phyloP scores from a whole-genome alignment of 2,797 vertebrate species.

The Mycteria americana region DNA sequence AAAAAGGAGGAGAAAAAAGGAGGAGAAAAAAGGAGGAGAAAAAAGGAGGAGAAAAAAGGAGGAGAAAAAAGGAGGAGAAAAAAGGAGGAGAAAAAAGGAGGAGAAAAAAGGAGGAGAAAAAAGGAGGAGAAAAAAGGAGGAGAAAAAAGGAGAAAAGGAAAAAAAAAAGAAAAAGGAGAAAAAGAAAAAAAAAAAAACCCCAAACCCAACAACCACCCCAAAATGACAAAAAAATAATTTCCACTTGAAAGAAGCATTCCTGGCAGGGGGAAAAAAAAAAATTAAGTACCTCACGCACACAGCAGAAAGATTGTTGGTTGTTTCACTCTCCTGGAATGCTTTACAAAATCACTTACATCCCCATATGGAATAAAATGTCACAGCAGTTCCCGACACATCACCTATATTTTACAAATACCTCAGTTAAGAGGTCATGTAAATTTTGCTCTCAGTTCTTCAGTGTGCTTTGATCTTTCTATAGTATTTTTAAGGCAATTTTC shows the following conservation, averaged over 20 bases:
- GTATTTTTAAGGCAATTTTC: not conserved
- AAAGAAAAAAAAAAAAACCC: not conserved
- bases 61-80: too few relatives aligned
- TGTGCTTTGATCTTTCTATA: not conserved
- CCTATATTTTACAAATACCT: constrained; percentile 35
- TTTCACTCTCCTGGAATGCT: constrained; percentile 40
- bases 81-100: too few relatives aligned
- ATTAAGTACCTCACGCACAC: not conserved
- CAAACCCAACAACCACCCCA: not conserved
- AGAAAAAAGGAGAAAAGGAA: too few relatives aligned
- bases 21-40: too few relatives aligned
- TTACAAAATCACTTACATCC: constrained; percentile 33
- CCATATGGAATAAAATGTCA: constrained; percentile 15
- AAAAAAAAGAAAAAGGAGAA: not conserved
- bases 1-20: too few relatives aligned
- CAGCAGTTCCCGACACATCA: constrained; percentile 12
- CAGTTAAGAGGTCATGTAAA: not conserved
- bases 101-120: too few relatives aligned
- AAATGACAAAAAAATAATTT: not conserved
- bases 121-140: too few relatives aligned
- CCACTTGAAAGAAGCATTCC: not conserved
- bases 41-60: too few relatives aligned
- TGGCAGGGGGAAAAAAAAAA: not conserved
- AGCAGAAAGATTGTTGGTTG: constrained; percentile 6
- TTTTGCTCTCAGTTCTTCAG: not conserved